Conservation (phyloP, 2,113 vertebrate species). For the Phalacrocorax aristotelis region DNA sequence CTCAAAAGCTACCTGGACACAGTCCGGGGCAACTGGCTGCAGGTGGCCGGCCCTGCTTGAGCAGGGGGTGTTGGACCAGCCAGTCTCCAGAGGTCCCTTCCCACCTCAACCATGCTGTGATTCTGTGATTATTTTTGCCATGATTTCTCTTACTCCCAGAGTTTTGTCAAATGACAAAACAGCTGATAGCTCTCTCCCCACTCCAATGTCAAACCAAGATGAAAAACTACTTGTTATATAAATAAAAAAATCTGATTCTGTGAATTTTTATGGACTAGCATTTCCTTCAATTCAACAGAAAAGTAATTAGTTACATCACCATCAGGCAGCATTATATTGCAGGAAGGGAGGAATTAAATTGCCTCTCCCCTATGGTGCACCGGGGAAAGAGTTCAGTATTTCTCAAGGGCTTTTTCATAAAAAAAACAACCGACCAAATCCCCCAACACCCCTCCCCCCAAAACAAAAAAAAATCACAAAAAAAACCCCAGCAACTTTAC, state of each 20-base stretch:
- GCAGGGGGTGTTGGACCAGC: neutral
- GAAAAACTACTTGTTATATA: neutral
- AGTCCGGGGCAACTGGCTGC: neutral
- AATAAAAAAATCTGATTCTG: neutral
- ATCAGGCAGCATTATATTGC: neutral
- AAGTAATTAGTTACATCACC: neutral
- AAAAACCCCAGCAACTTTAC: too few relatives aligned
- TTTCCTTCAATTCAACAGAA: constrained; percentile 49
- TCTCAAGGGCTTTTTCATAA: neutral
- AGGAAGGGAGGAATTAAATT: constrained; percentile 21
- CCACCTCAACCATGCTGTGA: neutral
- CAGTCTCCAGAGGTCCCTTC: neutral
- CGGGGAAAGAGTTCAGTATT: neutral
- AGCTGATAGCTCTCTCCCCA: neutral
- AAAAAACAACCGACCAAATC: too few relatives aligned
- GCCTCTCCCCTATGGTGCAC: neutral
- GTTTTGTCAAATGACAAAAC: neutral
- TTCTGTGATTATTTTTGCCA: neutral
- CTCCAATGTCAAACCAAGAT: neutral
- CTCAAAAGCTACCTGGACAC: neutral
- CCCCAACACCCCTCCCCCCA: too few relatives aligned
- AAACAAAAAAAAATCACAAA: neutral
- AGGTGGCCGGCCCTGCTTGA: neutral
- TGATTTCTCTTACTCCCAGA: neutral
- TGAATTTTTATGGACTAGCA: neutral